Evolutionary conservation across 2,888 invertebrate species (phyloP).

Genomic region (Andrena bicolor): DNA sequence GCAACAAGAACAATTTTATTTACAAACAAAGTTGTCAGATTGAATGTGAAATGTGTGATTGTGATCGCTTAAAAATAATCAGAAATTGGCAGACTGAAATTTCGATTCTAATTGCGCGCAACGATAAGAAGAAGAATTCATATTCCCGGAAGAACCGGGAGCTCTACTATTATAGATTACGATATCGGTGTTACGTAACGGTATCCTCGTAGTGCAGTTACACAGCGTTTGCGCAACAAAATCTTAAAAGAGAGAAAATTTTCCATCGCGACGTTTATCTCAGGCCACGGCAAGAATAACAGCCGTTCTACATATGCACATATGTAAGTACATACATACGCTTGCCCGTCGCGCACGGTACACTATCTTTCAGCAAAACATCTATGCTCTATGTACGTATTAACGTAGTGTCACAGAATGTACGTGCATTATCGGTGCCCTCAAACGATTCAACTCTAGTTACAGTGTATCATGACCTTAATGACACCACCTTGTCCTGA

Average conservation of each 20-base stretch:
- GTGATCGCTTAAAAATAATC: neutral
- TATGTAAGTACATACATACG: neutral
- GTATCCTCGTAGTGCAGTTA: neutral
- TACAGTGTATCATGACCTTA: constrained; percentile 95
- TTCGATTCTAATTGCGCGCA: neutral
- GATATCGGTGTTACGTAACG: neutral
- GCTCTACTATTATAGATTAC: constrained; percentile 13
- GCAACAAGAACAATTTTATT: neutral
- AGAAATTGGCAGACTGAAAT: neutral
- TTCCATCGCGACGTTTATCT: constrained; percentile 13
- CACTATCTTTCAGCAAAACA: neutral
- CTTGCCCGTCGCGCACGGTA: neutral
- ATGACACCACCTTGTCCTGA: constrained; percentile 91
- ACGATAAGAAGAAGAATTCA: neutral
- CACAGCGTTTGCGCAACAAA: constrained; percentile 4
- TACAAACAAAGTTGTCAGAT: neutral
- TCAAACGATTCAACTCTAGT: constrained; percentile 60
- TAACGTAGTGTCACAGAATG: neutral
- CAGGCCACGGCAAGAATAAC: neutral
- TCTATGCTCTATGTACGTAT: neutral
- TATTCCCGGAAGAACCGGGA: neutral
- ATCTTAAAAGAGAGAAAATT: neutral
- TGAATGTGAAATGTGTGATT: neutral
- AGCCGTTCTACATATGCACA: neutral
- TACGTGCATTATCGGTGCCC: neutral